These are phyloP conservation scores for Drosophila azteca DNA, from an alignment of 1,140 invertebrate genomes.

Conservation along the genomic window DNA sequence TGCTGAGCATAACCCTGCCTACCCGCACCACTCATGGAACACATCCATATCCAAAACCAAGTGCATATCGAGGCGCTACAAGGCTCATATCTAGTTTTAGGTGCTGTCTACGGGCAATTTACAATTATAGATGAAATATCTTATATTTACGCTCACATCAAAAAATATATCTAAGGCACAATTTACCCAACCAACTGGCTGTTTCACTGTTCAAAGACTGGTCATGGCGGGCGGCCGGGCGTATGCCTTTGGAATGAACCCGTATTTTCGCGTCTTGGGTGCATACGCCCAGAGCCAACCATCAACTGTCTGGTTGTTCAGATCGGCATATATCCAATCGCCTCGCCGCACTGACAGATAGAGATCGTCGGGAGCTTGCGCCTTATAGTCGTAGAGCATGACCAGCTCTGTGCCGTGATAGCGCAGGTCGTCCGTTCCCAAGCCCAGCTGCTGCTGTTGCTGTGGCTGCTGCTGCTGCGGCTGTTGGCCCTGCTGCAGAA, in stretches of 20 bases:
- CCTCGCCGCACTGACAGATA: constrained; percentile 94
- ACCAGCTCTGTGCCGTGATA: constrained; percentile 95
- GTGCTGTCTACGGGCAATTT: constrained; percentile 33
- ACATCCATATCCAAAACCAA: constrained; percentile 52
- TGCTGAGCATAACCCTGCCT: constrained; percentile 66
- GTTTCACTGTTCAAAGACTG: constrained; percentile 85
- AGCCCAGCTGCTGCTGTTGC: constrained; percentile 69
- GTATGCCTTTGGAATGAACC: constrained; percentile 97
- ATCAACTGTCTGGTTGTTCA: constrained; percentile 96
- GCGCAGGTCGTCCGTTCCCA: constrained; percentile 86
- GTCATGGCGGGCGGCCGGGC: constrained; percentile 96
- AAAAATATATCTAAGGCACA: constrained; percentile 51
- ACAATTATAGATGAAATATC: constrained; percentile 24
- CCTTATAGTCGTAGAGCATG: constrained; percentile 97
- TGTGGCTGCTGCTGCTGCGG: constrained; percentile 20
- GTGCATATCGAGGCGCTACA: constrained; percentile 55
- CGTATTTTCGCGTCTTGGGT: constrained; percentile 95
- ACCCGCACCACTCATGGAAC: constrained; percentile 23
- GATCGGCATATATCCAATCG: constrained; percentile 97
- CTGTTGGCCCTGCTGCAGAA: constrained; percentile 50
- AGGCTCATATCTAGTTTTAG: constrained; percentile 34
- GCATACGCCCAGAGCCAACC: constrained; percentile 98
- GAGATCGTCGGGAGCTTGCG: constrained; percentile 95
- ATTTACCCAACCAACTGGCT: constrained; percentile 22
- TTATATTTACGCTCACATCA: constrained; percentile 47